phyloP scores from a whole-genome alignment of 2,888 invertebrate species.

The Tetheella fluctuosa region DNA sequence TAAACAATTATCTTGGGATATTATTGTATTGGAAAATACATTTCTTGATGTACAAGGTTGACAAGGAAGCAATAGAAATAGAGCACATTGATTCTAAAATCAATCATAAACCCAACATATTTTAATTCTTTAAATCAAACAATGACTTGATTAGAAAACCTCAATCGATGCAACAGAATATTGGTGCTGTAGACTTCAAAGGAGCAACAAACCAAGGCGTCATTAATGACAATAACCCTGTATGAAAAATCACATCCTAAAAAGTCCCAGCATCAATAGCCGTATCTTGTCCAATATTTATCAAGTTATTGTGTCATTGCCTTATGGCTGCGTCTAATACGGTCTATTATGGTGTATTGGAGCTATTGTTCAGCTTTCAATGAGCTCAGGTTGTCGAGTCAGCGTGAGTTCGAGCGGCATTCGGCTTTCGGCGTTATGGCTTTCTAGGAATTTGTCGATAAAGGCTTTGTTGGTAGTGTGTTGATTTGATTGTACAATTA shows the following conservation, averaged over 20 bases:
- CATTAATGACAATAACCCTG: constrained; percentile 4
- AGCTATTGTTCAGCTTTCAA: constrained; percentile 59
- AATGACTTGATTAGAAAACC: background rate
- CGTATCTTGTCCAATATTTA: constrained; percentile 60
- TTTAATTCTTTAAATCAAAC: background rate
- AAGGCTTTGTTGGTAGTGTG: constrained; percentile 26
- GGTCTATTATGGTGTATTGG: constrained; percentile 65
- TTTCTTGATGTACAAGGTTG: no score
- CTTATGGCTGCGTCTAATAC: constrained; percentile 66
- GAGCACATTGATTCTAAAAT: background rate
- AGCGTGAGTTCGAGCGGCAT: constrained; percentile 59
- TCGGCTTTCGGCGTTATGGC: constrained; percentile 42
- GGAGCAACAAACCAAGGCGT: background rate
- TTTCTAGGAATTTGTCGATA: constrained; percentile 58
- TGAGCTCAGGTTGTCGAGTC: constrained; percentile 56
- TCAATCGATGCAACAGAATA: background rate
- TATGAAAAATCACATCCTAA: constrained; percentile 33
- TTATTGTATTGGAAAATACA: no score
- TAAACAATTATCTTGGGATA: no score
- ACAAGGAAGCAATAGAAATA: no score
- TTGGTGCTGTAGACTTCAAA: background rate
- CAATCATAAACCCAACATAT: background rate
- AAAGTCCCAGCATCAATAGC: constrained; percentile 35
- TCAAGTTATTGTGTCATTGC: constrained; percentile 66
- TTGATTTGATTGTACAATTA: constrained; percentile 24